Base-by-base conservation (phyloP, 1,140 invertebrate species). In the Drosophila nannoptera region DNA sequence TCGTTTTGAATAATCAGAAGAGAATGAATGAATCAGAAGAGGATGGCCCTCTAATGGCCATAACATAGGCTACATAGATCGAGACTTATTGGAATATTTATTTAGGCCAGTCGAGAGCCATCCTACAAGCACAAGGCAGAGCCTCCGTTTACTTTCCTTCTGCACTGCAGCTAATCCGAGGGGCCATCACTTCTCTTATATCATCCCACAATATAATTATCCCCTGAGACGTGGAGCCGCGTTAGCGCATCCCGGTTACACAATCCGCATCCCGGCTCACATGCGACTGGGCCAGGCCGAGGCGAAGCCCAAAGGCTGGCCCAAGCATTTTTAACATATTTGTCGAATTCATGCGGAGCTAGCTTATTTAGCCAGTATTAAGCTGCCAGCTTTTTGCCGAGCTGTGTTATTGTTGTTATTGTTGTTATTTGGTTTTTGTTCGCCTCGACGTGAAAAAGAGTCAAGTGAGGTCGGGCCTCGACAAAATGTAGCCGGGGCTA, bases 391-490 rank as follows among this genome's bases (percentile, higher is more conserved):
- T 32, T 59, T 45, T 48, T 42, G 29, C 38, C 42, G 38, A 14
- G 53, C 14, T 46, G 65, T 38, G 50, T 32, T 59, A 42, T 48
- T 60, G 22, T 22, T 22, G 22, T 29, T 59, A 40, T 46, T 45
- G 43, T 68, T 62, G 53, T 45, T 66, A 53, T 75, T 75, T 63
- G 48, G 61, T 63, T 58, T 71, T 77, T 22, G 22, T 22, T 3
- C 22, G 22, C 22, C 3, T 78, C 80, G 78, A 84, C 86, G 80
- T 84, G 81, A 83, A 83, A 83, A 83, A 83, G 62, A 83, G 81
- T 83, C 80, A 83, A 83, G 80, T 83, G 76, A 83, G 80, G 80
- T 83, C 80, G 81, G 73, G 71, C 70, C 3, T 59, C 55, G 77
- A 76, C 80, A 83, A 76, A 80, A 76, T 80, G 81, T 70, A 45